Evolutionary conservation across 2,113 vertebrate species (phyloP).

Genomic region (Gambusia holbrooki): DNA sequence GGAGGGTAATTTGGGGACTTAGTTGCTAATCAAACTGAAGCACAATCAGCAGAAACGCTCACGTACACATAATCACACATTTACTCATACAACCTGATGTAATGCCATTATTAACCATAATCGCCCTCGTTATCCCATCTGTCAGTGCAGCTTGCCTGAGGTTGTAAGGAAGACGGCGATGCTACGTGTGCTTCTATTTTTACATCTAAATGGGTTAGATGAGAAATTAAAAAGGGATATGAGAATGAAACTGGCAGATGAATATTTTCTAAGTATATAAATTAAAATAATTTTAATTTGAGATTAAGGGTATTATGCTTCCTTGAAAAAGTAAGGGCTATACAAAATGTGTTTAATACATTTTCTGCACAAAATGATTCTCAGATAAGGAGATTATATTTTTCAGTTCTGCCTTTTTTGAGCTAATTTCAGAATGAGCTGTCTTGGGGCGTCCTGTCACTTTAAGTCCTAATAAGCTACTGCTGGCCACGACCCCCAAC

Average conservation of each 20-base stretch:
- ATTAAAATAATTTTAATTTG: conserved; percentile 17
- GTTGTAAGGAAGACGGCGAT: conserved; percentile 51
- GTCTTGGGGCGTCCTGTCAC: no score
- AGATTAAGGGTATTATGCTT: not conserved
- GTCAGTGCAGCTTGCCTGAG: conserved; percentile 63
- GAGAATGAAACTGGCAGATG: conserved; percentile 23
- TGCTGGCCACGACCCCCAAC: no score
- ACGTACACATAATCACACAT: conserved; percentile 38
- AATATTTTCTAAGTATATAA: conserved; percentile 13
- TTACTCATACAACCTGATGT: conserved; percentile 53
- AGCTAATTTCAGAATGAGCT: no score
- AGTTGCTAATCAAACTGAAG: conserved; percentile 60
- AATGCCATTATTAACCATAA: conserved; percentile 70
- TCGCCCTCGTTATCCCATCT: conserved; percentile 71
- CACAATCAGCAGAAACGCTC: conserved; percentile 31
- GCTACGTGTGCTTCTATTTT: conserved; percentile 35
- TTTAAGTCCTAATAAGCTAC: no score
- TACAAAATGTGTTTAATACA: no score
- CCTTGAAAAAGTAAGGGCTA: no score
- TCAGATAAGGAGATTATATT: no score
- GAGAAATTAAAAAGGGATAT: conserved; percentile 34
- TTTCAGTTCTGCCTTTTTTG: no score
- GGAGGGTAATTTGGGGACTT: conserved; percentile 53
- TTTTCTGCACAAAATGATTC: no score
- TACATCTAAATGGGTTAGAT: conserved; percentile 2